A percentile compares a stretch with the other conserved stretches of the same genome.
These are phyloP conservation scores for Ictalurus furcatus DNA, from an alignment of 2,113 vertebrate species.

Conservation along the genomic window DNA sequence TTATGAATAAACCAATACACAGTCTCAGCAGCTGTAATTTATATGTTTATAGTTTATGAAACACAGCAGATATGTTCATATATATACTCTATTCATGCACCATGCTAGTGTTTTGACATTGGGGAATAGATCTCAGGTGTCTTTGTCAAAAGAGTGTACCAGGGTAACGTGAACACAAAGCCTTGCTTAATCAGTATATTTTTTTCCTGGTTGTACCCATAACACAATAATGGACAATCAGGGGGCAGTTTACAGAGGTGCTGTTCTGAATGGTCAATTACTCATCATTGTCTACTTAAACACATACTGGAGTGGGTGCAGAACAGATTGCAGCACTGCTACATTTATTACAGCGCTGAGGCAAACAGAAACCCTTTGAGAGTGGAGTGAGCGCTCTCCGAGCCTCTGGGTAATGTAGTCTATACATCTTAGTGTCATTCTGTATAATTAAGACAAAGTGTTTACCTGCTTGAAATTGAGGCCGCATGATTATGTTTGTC, in stretches of 20 bases:
- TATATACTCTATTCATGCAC: constrained; percentile 31
- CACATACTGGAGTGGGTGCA: constrained; percentile 65
- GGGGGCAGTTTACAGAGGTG: constrained; percentile 61
- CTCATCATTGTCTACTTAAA: constrained; percentile 73
- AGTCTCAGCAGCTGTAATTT: neutral
- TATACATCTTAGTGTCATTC: constrained; percentile 17
- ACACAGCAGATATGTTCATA: constrained; percentile 11
- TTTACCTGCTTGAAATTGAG: constrained; percentile 7
- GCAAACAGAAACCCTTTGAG: constrained; percentile 62
- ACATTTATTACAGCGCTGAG: constrained; percentile 61
- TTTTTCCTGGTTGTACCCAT: constrained; percentile 56
- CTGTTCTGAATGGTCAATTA: constrained; percentile 72
- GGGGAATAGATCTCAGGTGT: constrained; percentile 56
- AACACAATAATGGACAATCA: constrained; percentile 72
- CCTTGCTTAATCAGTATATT: constrained; percentile 71
- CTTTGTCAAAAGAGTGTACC: constrained; percentile 60
- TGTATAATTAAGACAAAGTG: constrained; percentile 31
- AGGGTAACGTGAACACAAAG: constrained; percentile 66
- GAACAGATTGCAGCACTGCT: constrained; percentile 65
- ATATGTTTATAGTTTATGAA: constrained; percentile 4
- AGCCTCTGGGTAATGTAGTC: constrained; percentile 36
- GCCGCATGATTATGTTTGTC: neutral
- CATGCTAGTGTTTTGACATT: constrained; percentile 45
- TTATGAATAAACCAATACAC: neutral
- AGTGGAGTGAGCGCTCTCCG: constrained; percentile 26